Percentiles rank a stretch among this genome's conserved stretches.
phyloP scores from a whole-genome alignment of 1,140 invertebrate species.

The Ectropis grisescens region DNA sequence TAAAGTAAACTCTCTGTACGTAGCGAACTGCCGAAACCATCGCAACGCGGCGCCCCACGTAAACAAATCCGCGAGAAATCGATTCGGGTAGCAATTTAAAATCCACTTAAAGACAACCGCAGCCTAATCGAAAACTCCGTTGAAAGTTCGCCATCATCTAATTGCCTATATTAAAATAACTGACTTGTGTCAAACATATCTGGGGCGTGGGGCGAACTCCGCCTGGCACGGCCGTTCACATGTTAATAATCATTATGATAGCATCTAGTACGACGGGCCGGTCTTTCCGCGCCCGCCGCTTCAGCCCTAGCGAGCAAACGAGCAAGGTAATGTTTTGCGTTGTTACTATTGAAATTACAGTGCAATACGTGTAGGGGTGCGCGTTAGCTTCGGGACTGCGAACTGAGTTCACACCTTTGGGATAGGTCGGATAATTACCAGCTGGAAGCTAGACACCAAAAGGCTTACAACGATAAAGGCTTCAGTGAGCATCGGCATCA shows the following conservation, averaged over 20 bases:
- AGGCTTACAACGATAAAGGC: too few species aligned
- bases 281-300: neutral
- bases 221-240: constrained; percentile 55
- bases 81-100: constrained; percentile 52
- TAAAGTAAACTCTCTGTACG: too few species aligned
- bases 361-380: too few species aligned
- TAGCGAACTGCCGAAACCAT: too few species aligned
- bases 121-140: constrained; percentile 59
- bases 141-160: constrained; percentile 40
- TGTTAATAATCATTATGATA: constrained; percentile 41
- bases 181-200: constrained; percentile 65
- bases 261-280: neutral
- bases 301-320: neutral
- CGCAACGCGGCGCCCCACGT: too few species aligned
- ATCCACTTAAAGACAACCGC: constrained; percentile 63
- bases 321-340: constrained; percentile 6
- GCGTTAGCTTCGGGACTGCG: too few species aligned
- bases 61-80: too few species aligned
- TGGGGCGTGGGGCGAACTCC: constrained; percentile 31
- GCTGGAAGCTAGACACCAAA: too few species aligned
- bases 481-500: too few species aligned
- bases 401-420: too few species aligned
- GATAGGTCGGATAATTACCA: too few species aligned
- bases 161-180: constrained; percentile 68
- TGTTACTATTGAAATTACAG: constrained; percentile 4